Conservation (phyloP, 2,113 vertebrate genomes). For the Percopsis transmontana region DNA sequence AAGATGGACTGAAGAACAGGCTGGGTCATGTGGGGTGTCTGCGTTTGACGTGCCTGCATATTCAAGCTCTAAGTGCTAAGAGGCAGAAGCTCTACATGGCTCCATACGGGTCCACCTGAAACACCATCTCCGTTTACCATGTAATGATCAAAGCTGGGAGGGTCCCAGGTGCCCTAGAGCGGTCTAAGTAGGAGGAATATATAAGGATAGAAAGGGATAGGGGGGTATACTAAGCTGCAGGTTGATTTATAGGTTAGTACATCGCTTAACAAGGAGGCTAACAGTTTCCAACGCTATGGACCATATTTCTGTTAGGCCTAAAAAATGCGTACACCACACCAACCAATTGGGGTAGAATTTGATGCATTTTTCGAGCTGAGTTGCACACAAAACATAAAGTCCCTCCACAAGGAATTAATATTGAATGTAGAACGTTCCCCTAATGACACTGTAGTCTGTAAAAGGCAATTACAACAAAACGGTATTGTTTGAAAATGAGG, state of each 20-base stretch:
- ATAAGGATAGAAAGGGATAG: background rate
- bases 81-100: conserved; percentile 10
- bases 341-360: conserved; percentile 25
- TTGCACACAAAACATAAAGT: background rate
- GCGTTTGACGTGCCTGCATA: conserved; percentile 35
- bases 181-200: background rate
- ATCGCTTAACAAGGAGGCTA: conserved; percentile 29
- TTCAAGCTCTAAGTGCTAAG: conserved; percentile 22
- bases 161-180: conserved; percentile 19
- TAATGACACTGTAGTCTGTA: conserved; percentile 18
- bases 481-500: background rate
- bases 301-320: background rate
- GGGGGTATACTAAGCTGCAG: conserved; percentile 24
- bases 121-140: conserved; percentile 12
- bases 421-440: conserved; percentile 16
- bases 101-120: conserved; percentile 22
- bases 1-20: conserved; percentile 39
- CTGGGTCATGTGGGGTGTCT: conserved; percentile 34
- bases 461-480: conserved; percentile 18
- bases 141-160: conserved; percentile 45
- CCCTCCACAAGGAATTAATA: conserved; percentile 24
- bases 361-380: conserved; percentile 42
- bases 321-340: conserved; percentile 45
- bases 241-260: conserved; percentile 44
- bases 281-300: background rate